Evolutionary conservation across 2,113 vertebrate genomes (phyloP), one percentile per base, ranked within the genome.

Genomic region (Typhlomys cinereus): DNA sequence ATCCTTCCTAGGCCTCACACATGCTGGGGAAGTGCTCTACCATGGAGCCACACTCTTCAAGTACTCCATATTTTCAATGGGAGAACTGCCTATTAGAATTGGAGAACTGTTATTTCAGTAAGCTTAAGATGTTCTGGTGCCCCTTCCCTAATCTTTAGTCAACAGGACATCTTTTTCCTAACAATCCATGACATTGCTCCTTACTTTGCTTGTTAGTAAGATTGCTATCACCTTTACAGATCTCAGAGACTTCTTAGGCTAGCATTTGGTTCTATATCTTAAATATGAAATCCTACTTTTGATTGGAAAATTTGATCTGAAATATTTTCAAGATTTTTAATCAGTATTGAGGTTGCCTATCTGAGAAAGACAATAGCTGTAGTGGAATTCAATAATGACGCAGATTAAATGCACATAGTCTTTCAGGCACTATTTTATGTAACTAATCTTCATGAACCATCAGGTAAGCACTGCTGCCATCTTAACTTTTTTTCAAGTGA

Each of bases 71-170:
- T 54, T 80, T 94, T 67, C 74, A 31, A 29, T 39, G 41, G 61
- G 66, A 0, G 4, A 64, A 48, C 34, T 91, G 31, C 25, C 36
- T 54, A 4, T 79, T 92, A 48, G 17, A 61, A 67, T 21, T 46
- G n/a, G 50, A 85, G 31, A 89, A 74, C 41, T 80, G 12, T 89
- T 88, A 57, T 39, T 95, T 93, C 62, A 93, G 44, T 62, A 80
- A 94, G 89, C 71, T 89, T 92, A 29, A 90, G 48, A 39, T 73
- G 69, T 29, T 76, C 41, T 93, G 54, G 54, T 93, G n/a, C 36
- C 31, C 27, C 85, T 20, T 14, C 6, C 31, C 41, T 94, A 70
- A 70, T 64, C 52, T 44, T 57, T 61, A 71, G n/a, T 48, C 25
- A 10, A 31, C 25, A 73, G 39, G 59, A 89, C 85, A 89, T 95